phyloP scores from a whole-genome alignment of 1,140 invertebrate genomes.

The Papilio helenus region DNA sequence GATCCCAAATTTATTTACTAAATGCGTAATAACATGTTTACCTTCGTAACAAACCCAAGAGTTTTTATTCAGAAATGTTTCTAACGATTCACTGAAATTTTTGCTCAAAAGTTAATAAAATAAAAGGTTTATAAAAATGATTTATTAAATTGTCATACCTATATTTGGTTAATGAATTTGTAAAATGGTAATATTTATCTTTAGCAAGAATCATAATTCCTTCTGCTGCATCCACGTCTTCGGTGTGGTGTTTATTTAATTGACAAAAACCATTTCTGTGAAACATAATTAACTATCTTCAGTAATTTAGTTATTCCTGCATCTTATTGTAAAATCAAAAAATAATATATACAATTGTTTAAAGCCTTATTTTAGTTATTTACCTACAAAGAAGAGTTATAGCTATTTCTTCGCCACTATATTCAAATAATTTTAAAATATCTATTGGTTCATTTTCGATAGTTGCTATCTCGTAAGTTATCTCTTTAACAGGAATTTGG shows the following conservation, averaged over 20 bases:
- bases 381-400: conserved; percentile 56
- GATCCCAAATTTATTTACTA: conserved; percentile 43
- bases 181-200: conserved; percentile 54
- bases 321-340: no score
- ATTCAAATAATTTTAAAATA: neutral
- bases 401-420: conserved; percentile 45
- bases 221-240: conserved; percentile 48
- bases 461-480: conserved; percentile 48
- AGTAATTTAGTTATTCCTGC: no score
- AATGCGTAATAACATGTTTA: conserved; percentile 55
- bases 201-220: conserved; percentile 55
- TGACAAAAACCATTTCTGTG: conserved; percentile 66
- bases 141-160: conserved; percentile 31
- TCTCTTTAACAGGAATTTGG: conserved; percentile 57
- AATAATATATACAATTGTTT: no score
- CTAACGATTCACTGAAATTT: conserved; percentile 49
- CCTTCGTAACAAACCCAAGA: conserved; percentile 56
- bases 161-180: conserved; percentile 37
- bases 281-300: conserved; percentile 30
- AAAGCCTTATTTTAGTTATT: no score
- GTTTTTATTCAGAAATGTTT: conserved; percentile 46
- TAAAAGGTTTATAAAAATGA: neutral
- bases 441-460: conserved; percentile 48
- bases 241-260: conserved; percentile 57
- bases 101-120: neutral